These are phyloP conservation scores for Sphaeramia orbicularis DNA, from an alignment of 2,797 vertebrate genomes.

Conservation along the genomic window DNA sequence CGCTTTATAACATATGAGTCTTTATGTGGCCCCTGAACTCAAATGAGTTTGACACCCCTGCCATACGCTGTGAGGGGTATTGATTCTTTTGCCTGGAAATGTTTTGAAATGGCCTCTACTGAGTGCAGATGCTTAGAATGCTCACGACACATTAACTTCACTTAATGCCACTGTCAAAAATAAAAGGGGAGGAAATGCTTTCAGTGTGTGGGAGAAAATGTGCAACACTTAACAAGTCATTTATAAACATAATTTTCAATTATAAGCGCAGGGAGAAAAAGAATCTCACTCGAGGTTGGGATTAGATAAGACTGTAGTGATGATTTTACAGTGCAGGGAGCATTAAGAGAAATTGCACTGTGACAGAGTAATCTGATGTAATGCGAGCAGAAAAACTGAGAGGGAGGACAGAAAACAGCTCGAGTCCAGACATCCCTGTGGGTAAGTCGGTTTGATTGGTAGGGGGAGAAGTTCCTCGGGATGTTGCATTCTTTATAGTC, in stretches of 20 bases:
- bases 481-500: conserved; percentile 14
- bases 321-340: conserved; percentile 48
- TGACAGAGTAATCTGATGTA: conserved; percentile 60
- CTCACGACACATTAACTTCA: conserved; percentile 40
- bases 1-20: no score
- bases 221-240: conserved; percentile 42
- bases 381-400: conserved; percentile 43
- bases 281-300: conserved; percentile 30
- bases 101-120: conserved; percentile 36
- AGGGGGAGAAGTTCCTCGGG: conserved; percentile 21
- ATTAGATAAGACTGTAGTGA: conserved; percentile 53
- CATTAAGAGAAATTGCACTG: conserved; percentile 42
- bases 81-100: conserved; percentile 26
- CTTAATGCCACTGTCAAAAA: conserved; percentile 44
- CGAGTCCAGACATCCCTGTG: conserved; percentile 51
- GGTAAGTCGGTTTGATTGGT: conserved; percentile 35
- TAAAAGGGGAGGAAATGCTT: conserved; percentile 23
- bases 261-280: conserved; percentile 21
- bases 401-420: conserved; percentile 39
- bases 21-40: no score
- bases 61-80: conserved; percentile 8
- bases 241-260: conserved; percentile 64
- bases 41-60: no score
- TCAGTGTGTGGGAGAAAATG: conserved; percentile 37
- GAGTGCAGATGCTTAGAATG: conserved; percentile 36